phyloP scores from a whole-genome alignment of 2,113 vertebrate genomes.

The Brachypodius melanocephalos region DNA sequence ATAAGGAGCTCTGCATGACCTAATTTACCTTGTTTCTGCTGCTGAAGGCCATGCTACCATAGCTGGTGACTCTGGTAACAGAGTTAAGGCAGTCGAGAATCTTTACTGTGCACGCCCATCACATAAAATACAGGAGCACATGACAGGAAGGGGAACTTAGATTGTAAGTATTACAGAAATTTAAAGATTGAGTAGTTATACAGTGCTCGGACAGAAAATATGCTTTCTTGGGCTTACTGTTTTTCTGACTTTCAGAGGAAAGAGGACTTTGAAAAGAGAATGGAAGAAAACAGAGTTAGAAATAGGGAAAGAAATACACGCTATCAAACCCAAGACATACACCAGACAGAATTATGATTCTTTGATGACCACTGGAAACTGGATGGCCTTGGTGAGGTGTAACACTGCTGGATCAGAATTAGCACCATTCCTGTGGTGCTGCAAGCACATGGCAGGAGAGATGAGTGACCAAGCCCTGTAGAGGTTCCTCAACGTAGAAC shows the following conservation, averaged over 20 bases:
- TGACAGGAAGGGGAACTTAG: neutral
- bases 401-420: neutral
- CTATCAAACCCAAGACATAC: neutral
- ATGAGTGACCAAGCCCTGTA: neutral
- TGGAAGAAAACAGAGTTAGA: neutral
- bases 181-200: neutral
- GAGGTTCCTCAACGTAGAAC: neutral
- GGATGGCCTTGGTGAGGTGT: neutral
- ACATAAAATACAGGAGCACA: neutral
- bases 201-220: neutral
- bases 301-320: neutral
- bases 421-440: rapidly evolving
- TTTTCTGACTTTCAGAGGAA: neutral
- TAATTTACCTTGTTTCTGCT: neutral
- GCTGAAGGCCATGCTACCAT: neutral
- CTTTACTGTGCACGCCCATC: neutral
- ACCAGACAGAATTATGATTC: neutral
- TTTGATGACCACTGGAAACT: neutral
- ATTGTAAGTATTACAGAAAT: neutral
- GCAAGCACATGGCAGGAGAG: neutral
- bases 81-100: neutral
- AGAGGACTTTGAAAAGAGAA: neutral
- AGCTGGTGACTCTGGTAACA: neutral
- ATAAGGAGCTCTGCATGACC: neutral
- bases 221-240: neutral